A percentile compares a stretch with the other conserved stretches of the same genome.
Conservation (phyloP, 2,888 invertebrate species). For the Fragum fragum region DNA sequence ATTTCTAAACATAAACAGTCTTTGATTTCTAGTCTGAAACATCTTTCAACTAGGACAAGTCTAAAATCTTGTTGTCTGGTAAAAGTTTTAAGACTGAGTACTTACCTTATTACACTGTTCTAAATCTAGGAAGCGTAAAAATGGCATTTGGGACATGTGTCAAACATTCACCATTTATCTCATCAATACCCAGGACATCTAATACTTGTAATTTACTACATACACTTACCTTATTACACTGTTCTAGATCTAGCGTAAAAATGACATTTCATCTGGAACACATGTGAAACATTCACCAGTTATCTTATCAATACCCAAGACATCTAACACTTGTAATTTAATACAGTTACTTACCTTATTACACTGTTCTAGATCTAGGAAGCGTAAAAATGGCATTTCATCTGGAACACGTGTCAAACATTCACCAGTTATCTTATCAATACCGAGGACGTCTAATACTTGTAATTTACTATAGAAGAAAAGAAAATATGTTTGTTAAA, state of each 20-base stretch:
- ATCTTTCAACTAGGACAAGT: no score
- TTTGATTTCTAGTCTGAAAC: no score
- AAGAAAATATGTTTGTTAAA: neutral
- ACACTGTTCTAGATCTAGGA: conserved; percentile 73
- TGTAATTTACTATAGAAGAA: conserved; percentile 60
- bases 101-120: conserved; percentile 75
- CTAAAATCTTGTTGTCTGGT: no score
- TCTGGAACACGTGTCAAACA: conserved; percentile 72
- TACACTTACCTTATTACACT: conserved; percentile 74
- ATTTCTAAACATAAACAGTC: no score
- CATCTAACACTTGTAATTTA: conserved; percentile 61
- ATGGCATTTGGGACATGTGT: conserved; percentile 72
- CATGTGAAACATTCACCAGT: conserved; percentile 68
- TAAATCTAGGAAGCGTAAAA: conserved; percentile 69
- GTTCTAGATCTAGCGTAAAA: conserved; percentile 68
- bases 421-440: conserved; percentile 69
- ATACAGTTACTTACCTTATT: conserved; percentile 72
- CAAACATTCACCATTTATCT: conserved; percentile 69
- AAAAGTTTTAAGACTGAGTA: no score
- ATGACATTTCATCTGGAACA: conserved; percentile 73
- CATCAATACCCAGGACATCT: conserved; percentile 74
- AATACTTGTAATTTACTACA: conserved; percentile 63
- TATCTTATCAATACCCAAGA: conserved; percentile 72
- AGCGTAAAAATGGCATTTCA: conserved; percentile 70
- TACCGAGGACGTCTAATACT: conserved; percentile 68